These are phyloP conservation scores for Genyomyrus donnyi DNA, from an alignment of 2,113 vertebrate genomes.

Conservation along the genomic window DNA sequence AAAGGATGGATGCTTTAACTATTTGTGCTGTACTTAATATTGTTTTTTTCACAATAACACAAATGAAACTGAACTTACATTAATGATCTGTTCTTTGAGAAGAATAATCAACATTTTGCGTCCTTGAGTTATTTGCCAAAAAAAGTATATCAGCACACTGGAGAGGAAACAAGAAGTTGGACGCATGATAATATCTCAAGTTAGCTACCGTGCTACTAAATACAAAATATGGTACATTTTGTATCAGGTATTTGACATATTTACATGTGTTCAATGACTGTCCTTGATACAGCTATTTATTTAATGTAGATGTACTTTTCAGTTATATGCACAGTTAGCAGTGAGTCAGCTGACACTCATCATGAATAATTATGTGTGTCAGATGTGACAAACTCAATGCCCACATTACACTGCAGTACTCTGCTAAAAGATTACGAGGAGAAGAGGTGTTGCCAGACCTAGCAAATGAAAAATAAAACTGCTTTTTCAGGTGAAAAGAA, in stretches of 20 bases:
- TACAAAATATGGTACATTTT: neutral
- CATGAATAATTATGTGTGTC: neutral
- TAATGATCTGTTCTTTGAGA: conserved; percentile 69
- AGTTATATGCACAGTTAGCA: neutral
- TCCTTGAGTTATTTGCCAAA: conserved; percentile 77
- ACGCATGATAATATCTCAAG: neutral
- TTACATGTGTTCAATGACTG: neutral
- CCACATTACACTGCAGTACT: neutral
- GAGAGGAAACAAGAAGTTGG: conserved; percentile 22
- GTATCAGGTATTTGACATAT: neutral
- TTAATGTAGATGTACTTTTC: neutral
- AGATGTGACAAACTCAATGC: neutral
- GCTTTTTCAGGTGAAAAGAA: neutral
- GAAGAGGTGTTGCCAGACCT: neutral
- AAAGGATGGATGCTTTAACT: neutral
- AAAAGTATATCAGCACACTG: conserved; percentile 75
- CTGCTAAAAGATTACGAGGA: neutral
- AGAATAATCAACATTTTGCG: conserved; percentile 64
- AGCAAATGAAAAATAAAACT: neutral
- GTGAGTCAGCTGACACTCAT: neutral
- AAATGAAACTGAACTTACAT: conserved; percentile 65
- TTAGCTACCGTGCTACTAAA: neutral
- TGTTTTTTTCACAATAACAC: neutral
- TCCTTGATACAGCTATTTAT: neutral
- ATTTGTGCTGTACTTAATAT: neutral